phyloP scores from a whole-genome alignment of 2,113 vertebrate species.

The Cettia cetti region DNA sequence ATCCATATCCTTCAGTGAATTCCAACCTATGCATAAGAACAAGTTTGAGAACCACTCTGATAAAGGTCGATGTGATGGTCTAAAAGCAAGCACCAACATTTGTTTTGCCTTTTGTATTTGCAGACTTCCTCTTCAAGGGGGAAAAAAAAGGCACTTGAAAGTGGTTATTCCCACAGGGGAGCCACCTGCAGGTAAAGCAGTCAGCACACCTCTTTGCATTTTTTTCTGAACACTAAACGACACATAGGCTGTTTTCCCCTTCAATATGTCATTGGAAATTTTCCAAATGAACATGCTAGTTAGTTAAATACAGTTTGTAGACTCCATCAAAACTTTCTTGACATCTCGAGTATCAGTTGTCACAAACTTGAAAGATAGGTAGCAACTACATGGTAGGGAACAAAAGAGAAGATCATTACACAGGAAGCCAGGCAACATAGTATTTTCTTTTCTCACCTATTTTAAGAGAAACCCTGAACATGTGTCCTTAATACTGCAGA shows the following conservation, averaged over 20 bases:
- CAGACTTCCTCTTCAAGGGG: constrained; percentile 28
- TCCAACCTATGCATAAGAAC: constrained; percentile 18
- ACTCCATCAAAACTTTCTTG: constrained; percentile 58
- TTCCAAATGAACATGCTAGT: constrained; percentile 59
- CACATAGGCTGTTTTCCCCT: constrained; percentile 25
- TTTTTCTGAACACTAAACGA: constrained; percentile 52
- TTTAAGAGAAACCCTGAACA: constrained; percentile 7
- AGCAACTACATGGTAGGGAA: constrained; percentile 66
- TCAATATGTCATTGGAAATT: constrained; percentile 51
- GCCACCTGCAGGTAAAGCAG: constrained; percentile 49
- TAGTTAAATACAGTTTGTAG: constrained; percentile 72
- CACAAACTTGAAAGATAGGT: constrained; percentile 62
- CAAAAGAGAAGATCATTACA: constrained; percentile 68
- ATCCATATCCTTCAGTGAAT: constrained; percentile 19
- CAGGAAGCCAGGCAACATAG: constrained; percentile 38
- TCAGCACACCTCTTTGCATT: constrained; percentile 49
- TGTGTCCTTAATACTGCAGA: background rate
- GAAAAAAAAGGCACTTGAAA: background rate
- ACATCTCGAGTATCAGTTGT: constrained; percentile 57
- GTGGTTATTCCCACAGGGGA: background rate
- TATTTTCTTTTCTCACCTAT: constrained; percentile 22
- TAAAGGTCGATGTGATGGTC: constrained; percentile 29
- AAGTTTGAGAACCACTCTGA: constrained; percentile 64
- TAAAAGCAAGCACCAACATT: constrained; percentile 25
- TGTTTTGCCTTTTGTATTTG: constrained; percentile 30